A percentile compares a stretch with the other conserved stretches of the same genome.
These are phyloP conservation scores for Labia minor DNA, from an alignment of 2,888 invertebrate species.

Conservation along the genomic window DNA sequence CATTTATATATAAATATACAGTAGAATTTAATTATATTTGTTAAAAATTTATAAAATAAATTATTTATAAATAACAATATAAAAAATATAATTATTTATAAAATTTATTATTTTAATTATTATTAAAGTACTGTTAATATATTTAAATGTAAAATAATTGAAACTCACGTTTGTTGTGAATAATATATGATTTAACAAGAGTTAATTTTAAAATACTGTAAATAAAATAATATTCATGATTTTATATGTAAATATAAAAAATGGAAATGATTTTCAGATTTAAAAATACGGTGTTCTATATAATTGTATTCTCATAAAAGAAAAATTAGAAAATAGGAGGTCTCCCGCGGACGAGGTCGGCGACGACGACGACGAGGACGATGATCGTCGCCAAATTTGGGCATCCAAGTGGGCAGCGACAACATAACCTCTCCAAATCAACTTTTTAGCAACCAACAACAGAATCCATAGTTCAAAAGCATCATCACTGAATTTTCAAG, in stretches of 20 bases:
- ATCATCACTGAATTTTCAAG: no score
- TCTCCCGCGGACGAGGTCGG: background rate
- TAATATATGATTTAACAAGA: no score
- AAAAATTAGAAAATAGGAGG: background rate
- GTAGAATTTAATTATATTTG: no score
- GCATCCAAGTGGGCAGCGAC: background rate
- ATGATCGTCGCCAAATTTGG: constrained; percentile 5
- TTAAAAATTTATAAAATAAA: no score
- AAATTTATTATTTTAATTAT: no score
- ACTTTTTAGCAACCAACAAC: background rate
- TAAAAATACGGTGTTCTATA: background rate
- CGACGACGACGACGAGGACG: constrained; percentile 7
- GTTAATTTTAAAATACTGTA: background rate
- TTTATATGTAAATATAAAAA: background rate
- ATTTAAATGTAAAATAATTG: no score
- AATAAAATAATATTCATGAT: background rate
- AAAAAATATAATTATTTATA: no score
- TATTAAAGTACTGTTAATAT: no score
- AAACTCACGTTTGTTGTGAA: no score
- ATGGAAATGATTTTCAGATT: background rate
- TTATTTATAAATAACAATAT: no score
- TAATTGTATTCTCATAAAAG: background rate
- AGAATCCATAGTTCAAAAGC: background rate
- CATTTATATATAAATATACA: no score
- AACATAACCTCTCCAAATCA: background rate